Evolutionary conservation across 1,140 invertebrate species (phyloP), one percentile per base, ranked within the genome.

Genomic region (Drosophila varians): DNA sequence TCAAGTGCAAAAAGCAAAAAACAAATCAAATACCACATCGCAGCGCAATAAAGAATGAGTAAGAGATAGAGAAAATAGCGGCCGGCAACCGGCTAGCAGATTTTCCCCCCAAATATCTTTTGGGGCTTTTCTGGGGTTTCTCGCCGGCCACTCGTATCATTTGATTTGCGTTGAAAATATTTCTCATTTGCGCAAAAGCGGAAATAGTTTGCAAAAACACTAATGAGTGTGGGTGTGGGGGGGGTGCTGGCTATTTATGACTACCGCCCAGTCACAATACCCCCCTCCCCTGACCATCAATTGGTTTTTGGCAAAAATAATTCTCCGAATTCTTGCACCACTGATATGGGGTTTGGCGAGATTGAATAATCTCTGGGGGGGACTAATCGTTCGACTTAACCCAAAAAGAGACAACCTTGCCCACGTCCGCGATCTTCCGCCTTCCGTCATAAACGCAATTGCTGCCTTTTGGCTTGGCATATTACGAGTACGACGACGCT

Each of bases 171-270:
- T 71, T 45, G 26, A 49, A 54, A 54, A 43, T 71, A 61, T 61
- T 45, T 73, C 34, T 36, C 31, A 43, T 78, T 73, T 80, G 68
- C 71, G 64, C 71, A 69, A 86, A 87, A 80, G 80, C 80, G 80
- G 80, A 86, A 86, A 86, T 86, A 86, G 80, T 87, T 84, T 57
- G 62, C 71, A 71, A 71, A 62, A 46, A 56, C 34, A 53, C 52
- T 47, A 58, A 56, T 57, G 26, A 8, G 14, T 14, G 19, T 8
- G 46, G 19, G 48, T 54, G 48, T 34, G 3, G 25, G 47, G 9
- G 18, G 21, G 12, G 11, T 34, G 19, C 8, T 31, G 40, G 46
- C 66, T 66, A 66, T 66, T 66, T 66, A 66, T 66, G 62, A 66
- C n/a, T 49, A 16, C 47, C 11, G 3, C 16, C 36, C 6, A 36